Percentiles rank a stretch among this genome's conserved stretches.
These are phyloP conservation scores for Cricetomys ansorgei DNA, from an alignment of 2,113 vertebrate species.

Conservation along the genomic window DNA sequence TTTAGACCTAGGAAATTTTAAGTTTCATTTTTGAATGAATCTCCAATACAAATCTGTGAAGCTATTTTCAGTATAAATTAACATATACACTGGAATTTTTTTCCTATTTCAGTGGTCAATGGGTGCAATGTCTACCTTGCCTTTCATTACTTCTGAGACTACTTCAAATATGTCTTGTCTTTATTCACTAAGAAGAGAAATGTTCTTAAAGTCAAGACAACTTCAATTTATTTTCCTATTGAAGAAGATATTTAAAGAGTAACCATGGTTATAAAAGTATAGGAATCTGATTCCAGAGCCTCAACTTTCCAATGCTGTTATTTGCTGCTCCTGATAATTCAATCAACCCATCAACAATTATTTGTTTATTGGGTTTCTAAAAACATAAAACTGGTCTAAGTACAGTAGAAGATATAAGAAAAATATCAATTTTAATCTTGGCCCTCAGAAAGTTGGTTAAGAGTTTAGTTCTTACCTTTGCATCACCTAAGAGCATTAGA, in stretches of 20 bases:
- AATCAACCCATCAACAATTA: not conserved
- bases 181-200: not conserved
- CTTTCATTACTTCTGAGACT: not conserved
- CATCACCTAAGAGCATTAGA: not conserved
- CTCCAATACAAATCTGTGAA: slow-evolving; percentile 35
- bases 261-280: not conserved
- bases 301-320: not conserved
- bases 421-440: not conserved
- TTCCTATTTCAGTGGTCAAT: not conserved
- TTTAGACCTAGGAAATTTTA: slow-evolving; percentile 24
- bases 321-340: not conserved
- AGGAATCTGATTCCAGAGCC: not conserved
- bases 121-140: not conserved
- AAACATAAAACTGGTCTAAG: not conserved
- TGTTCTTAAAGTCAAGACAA: not conserved
- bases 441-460: not conserved
- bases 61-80: slow-evolving; percentile 31
- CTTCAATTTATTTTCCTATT: not conserved
- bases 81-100: not conserved
- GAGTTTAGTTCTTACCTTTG: not conserved
- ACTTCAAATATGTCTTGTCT: not conserved
- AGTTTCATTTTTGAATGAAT: not conserved
- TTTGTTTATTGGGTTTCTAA: not conserved
- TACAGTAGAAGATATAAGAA: not conserved
- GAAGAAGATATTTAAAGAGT: not conserved